Conservation (phyloP, 2,113 vertebrate species). For the Perca schrenkii region DNA sequence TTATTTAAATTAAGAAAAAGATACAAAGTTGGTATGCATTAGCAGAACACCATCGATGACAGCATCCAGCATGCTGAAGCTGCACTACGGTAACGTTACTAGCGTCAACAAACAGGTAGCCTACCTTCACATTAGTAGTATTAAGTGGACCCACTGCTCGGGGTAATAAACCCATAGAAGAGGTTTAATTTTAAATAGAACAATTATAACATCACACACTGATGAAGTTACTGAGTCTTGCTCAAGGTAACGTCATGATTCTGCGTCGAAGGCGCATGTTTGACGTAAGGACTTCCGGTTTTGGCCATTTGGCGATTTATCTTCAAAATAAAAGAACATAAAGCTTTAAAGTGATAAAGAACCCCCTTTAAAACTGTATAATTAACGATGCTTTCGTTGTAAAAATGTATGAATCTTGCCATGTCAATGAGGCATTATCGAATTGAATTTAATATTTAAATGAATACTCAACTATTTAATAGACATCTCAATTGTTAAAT, state of each 20-base stretch:
- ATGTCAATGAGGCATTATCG: neutral
- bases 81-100: neutral
- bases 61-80: neutral
- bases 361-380: neutral
- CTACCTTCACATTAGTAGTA: conserved; percentile 40
- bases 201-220: neutral
- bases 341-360: neutral
- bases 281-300: conserved; percentile 19
- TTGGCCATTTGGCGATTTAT: accelerated
- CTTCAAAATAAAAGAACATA: conserved; percentile 30
- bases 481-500: neutral
- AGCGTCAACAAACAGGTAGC: neutral
- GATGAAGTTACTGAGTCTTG: neutral
- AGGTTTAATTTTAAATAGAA: neutral
- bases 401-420: neutral
- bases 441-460: neutral
- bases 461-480: neutral
- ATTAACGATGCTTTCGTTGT: neutral
- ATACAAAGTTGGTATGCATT: neutral
- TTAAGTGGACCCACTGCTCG: neutral
- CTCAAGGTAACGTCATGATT: neutral
- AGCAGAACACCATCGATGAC: neutral
- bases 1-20: neutral
- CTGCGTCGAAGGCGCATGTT: conserved; percentile 36
- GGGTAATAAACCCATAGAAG: accelerated